Conservation (phyloP, 2,113 vertebrate species). For the Cyphomyrus discorhynchus region DNA sequence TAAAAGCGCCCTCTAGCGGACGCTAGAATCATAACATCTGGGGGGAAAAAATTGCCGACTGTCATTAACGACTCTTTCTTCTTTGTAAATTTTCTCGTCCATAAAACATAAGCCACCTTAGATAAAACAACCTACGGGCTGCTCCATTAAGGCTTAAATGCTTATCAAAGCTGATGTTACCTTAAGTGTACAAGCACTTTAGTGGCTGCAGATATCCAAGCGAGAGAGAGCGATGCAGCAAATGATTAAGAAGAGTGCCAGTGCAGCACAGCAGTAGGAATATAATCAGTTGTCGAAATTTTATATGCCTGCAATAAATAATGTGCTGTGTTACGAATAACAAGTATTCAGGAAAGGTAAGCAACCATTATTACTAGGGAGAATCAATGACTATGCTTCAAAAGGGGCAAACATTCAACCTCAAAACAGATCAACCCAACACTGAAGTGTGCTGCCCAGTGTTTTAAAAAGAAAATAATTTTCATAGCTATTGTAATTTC, state of each 20-base stretch:
- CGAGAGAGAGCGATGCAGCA: neutral
- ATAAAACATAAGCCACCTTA: neutral
- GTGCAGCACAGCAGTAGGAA: neutral
- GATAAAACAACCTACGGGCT: neutral
- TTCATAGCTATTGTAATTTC: neutral
- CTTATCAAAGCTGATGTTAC: neutral
- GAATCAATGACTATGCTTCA: neutral
- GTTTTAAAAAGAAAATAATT: neutral
- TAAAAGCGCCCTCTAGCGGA: slow-evolving; percentile 4
- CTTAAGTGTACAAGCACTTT: neutral
- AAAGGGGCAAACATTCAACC: neutral
- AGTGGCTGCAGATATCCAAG: neutral
- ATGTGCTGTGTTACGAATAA: neutral
- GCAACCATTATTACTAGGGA: neutral
- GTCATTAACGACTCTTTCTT: neutral
- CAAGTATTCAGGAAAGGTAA: neutral
- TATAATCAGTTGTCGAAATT: neutral
- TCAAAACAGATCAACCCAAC: neutral
- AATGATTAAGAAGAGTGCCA: neutral
- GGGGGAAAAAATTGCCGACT: neutral
- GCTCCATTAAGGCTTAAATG: neutral
- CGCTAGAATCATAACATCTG: neutral
- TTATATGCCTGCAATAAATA: neutral
- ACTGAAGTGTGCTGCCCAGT: neutral
- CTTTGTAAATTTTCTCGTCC: neutral